A percentile compares a stretch with the other conserved stretches of the same genome.
phyloP scores from a whole-genome alignment of 2,113 vertebrate species.

The Patagioenas fasciata region DNA sequence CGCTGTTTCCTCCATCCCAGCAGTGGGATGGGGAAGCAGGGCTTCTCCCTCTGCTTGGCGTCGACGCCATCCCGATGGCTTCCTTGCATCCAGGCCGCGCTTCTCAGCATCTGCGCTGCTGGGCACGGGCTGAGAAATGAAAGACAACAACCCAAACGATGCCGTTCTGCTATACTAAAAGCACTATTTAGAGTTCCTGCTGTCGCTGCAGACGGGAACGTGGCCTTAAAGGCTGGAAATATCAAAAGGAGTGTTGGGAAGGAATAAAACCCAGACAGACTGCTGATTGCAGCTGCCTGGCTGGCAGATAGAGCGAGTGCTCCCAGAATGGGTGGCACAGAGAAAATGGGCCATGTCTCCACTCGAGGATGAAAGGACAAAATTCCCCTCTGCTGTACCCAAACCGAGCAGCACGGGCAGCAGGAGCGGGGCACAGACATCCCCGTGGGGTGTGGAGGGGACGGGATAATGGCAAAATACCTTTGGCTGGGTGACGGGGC shows the following conservation, averaged over 20 bases:
- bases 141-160: not conserved
- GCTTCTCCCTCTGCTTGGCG: not conserved
- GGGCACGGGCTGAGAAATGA: not conserved
- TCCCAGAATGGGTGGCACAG: not conserved
- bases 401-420: fast-evolving
- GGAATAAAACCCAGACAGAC: not conserved
- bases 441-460: not conserved
- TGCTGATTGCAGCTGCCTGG: not conserved
- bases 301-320: not conserved
- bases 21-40: not conserved
- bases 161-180: not conserved
- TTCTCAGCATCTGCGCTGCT: not conserved
- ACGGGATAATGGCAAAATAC: not conserved
- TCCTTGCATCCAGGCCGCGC: not conserved
- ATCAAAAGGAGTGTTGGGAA: not conserved
- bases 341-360: not conserved
- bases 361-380: fast-evolving
- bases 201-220: not conserved
- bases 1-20: not conserved
- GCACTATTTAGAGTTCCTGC: not conserved
- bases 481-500: too few relatives aligned
- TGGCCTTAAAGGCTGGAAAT: not conserved
- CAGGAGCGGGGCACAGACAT: fast-evolving
- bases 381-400: not conserved
- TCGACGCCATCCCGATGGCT: not conserved